A percentile compares a stretch with the other conserved stretches of the same genome.
Conservation (phyloP, 2,113 vertebrate species). For the Clupea harengus region DNA sequence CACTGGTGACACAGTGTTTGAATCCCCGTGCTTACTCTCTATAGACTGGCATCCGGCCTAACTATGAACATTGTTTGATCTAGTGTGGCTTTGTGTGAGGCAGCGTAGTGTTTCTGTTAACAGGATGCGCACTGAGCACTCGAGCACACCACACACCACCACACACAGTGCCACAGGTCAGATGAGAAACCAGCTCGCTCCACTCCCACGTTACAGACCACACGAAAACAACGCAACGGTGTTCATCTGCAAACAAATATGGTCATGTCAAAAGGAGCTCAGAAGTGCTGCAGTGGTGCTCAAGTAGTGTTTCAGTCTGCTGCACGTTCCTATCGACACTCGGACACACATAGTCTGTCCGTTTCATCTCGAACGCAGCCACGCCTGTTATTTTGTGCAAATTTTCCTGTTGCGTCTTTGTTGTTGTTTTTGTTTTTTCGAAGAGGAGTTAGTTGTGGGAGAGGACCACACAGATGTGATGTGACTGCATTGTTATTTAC, state of each 20-base stretch:
- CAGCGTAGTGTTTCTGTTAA: not conserved
- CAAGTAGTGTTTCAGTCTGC: not conserved
- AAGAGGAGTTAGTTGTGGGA: slow-evolving; percentile 21
- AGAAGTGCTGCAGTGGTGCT: not conserved
- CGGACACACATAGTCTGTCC: too few relatives aligned
- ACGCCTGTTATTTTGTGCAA: not conserved
- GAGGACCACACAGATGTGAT: not conserved
- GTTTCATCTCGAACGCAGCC: not conserved
- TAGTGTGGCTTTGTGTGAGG: not conserved
- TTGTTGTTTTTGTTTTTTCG: slow-evolving; percentile 9
- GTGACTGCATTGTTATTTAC: slow-evolving; percentile 21
- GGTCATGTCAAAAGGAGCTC: not conserved
- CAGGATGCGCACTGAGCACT: slow-evolving; percentile 21
- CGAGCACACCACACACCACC: slow-evolving; percentile 22
- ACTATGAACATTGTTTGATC: not conserved
- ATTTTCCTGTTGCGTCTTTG: slow-evolving; percentile 19
- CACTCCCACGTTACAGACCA: not conserved
- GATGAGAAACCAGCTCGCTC: not conserved
- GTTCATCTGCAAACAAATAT: not conserved
- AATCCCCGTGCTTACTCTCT: not conserved
- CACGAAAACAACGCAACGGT: not conserved
- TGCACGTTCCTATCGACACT: not conserved
- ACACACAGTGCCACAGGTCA: slow-evolving; percentile 19
- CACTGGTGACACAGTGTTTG: not conserved
- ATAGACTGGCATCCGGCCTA: not conserved